phyloP scores from a whole-genome alignment of 1,140 invertebrate species.

The Pomacea maculata region DNA sequence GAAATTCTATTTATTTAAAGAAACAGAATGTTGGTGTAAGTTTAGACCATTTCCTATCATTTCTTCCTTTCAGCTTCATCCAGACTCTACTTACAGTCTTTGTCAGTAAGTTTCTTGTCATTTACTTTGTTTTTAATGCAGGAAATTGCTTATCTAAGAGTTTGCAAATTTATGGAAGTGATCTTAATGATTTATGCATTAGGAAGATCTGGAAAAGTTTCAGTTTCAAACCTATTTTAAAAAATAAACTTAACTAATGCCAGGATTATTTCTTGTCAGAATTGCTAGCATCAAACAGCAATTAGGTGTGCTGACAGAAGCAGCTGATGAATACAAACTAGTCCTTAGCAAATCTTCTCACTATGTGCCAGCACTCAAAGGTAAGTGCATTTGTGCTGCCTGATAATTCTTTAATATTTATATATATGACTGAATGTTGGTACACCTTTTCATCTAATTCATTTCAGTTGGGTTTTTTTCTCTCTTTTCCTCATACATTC shows the following conservation, averaged over 20 bases:
- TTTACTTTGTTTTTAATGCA: no score
- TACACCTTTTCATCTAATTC: no score
- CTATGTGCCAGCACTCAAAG: conserved; percentile 82
- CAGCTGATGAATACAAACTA: conserved; percentile 75
- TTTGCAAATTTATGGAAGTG: no score
- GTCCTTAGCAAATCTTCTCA: conserved; percentile 73
- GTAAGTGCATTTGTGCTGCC: conserved; percentile 67
- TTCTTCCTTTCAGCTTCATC: conserved; percentile 69
- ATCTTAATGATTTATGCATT: no score
- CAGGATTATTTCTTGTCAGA: conserved; percentile 31
- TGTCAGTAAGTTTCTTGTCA: conserved; percentile 70
- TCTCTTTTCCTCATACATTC: no score
- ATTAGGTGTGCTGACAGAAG: conserved; percentile 77
- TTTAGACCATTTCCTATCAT: conserved; percentile 44
- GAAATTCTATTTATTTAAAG: no score
- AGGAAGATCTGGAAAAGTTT: no score
- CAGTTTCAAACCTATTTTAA: not conserved
- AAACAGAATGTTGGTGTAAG: no score
- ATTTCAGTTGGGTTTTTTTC: no score
- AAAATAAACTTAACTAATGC: not conserved
- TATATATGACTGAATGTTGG: no score
- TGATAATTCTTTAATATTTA: no score
- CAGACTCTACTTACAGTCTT: conserved; percentile 77
- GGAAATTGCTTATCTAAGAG: no score
- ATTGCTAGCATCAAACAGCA: conserved; percentile 82